Conservation (phyloP, 2,113 vertebrate genomes). For the Hyaena hyaena region DNA sequence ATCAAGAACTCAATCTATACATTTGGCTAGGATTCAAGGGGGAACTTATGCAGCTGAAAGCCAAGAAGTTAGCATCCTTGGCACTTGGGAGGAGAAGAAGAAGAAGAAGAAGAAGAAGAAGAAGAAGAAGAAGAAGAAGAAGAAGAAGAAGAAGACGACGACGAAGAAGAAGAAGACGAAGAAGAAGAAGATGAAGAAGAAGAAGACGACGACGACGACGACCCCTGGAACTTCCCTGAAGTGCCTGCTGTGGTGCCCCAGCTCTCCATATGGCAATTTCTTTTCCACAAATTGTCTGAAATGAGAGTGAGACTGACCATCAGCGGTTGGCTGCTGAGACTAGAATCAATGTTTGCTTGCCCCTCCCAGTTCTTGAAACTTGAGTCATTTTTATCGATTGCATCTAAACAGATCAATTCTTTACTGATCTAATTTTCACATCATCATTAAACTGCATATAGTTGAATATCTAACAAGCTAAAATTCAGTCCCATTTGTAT, state of each 20-base stretch:
- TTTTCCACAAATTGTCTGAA: background rate
- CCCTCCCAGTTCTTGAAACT: slow-evolving; percentile 9
- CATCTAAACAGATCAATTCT: slow-evolving; percentile 28
- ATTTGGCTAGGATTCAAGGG: background rate
- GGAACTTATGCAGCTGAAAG: background rate
- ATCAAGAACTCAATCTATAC: background rate
- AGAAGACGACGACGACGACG: too few species aligned
- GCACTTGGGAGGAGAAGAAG: background rate
- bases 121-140: too few species aligned
- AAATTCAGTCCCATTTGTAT: background rate
- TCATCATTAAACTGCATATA: background rate
- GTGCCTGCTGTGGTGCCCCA: background rate
- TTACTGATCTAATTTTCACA: slow-evolving; percentile 17
- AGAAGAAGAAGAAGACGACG: too few species aligned
- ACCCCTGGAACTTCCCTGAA: background rate
- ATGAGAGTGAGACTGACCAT: background rate
- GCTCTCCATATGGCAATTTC: background rate
- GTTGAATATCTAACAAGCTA: background rate
- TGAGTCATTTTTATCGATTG: background rate
- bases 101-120: too few species aligned
- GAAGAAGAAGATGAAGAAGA: too few species aligned
- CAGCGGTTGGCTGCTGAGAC: background rate
- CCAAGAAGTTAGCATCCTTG: background rate
- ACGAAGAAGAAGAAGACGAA: too few species aligned
- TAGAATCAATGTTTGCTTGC: background rate